Evolutionary conservation across 2,113 vertebrate species (phyloP), one percentile per base, ranked within the genome.

Genomic region (Thalassoma bifasciatum): DNA sequence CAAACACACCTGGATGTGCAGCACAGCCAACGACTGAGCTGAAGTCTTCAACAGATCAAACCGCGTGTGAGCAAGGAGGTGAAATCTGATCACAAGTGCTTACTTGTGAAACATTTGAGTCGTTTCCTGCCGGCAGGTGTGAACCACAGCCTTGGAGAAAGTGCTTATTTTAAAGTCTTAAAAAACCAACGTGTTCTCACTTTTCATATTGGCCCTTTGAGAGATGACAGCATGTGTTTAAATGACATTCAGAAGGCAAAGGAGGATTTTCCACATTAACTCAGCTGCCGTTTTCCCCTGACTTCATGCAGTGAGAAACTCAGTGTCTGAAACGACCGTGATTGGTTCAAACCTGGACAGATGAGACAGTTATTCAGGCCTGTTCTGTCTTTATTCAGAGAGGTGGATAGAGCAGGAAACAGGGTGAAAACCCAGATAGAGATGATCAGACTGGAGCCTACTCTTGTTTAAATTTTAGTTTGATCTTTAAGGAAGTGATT

Each of bases 61-160:
- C 19, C 54, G 53, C 82, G 82, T 59, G 72, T 75, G 72, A 75
- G 68, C 47, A 22, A 26, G 49, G 44, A 50, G 52, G 77, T 65
- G 82, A 85, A 88, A 77, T 46, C 14, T 54, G 82, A 86, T 83
- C 72, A 16, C 62, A 80, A 82, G 52, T 72, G 84, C 86, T 85
- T 75, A 75, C 38, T 70, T 50, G 70, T 40, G 37, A 86, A 79
- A 82, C 75, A 77, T 85, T 38, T 58, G 72, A 87, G 51, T 26
- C 63, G 50, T 51, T 14, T 44, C 24, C 53, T 50, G 54, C 44
- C 63, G 61, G 64, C 60, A 74, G 23, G 74, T 69, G 53, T 54
- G 26, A 81, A 23, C 59, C 47, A 58, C 60, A 66, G 64, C 24
- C 30, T 23, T 2, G 49, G 22, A 75, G 54, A 37, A 61, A 26